These are phyloP conservation scores for Mantis religiosa DNA, from an alignment of 2,888 invertebrate genomes.

Conservation along the genomic window DNA sequence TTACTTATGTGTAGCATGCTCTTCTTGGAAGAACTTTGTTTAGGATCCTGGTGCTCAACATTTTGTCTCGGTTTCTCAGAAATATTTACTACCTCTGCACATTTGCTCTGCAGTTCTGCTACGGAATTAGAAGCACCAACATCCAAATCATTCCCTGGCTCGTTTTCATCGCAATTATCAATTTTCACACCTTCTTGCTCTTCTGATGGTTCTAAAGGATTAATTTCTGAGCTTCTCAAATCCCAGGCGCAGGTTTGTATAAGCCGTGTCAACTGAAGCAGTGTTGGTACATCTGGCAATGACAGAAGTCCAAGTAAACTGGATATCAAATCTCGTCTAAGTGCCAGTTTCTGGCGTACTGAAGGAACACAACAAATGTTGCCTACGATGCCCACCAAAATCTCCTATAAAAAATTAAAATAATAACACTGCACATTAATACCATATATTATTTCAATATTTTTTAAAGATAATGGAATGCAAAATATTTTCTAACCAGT, in stretches of 20 bases:
- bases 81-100: neutral
- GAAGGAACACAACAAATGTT: slow-evolving; percentile 73
- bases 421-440: neutral
- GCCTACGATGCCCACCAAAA: slow-evolving; percentile 76
- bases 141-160: neutral
- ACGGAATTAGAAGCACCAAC: neutral
- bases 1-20: neutral
- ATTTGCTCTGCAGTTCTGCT: neutral
- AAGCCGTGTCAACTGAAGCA: slow-evolving; percentile 70
- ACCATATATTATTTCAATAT: too few species aligned
- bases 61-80: neutral
- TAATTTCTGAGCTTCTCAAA: neutral
- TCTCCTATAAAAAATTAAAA: slow-evolving; percentile 55
- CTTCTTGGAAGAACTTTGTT: neutral
- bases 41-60: neutral
- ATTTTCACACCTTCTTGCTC: neutral
- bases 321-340: slow-evolving; percentile 54
- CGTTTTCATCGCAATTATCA: neutral
- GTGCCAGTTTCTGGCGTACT: slow-evolving; percentile 54
- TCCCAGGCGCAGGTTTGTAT: slow-evolving; percentile 41
- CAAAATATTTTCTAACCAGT: too few species aligned
- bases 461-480: neutral
- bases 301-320: slow-evolving; percentile 54
- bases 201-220: neutral
- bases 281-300: slow-evolving; percentile 64